These are phyloP conservation scores for Antitype chi DNA, from an alignment of 2,888 invertebrate species.

Conservation along the genomic window DNA sequence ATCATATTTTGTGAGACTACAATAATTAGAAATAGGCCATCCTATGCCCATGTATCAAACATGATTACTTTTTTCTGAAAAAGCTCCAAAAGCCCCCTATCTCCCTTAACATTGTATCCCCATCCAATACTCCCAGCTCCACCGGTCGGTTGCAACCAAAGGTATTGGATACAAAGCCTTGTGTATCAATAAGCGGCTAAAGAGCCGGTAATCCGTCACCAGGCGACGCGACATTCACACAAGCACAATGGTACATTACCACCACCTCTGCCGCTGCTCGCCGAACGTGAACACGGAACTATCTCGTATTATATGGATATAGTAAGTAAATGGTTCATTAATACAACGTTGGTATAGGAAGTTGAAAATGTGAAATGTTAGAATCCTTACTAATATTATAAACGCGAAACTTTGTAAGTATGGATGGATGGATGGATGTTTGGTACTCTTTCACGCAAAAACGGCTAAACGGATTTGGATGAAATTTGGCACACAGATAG, in stretches of 20 bases:
- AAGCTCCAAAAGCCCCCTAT: background rate
- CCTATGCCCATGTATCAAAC: background rate
- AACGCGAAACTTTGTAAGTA: too few species aligned
- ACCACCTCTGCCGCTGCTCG: slow-evolving; percentile 7
- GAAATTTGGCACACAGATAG: too few species aligned
- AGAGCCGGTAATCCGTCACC: slow-evolving; percentile 85
- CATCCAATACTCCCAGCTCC: slow-evolving; percentile 50
- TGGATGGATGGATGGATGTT: too few species aligned
- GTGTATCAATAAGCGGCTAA: slow-evolving; percentile 82
- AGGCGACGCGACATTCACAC: slow-evolving; percentile 73
- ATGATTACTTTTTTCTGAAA: background rate
- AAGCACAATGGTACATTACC: slow-evolving; percentile 79
- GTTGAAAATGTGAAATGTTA: background rate
- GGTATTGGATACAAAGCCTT: slow-evolving; percentile 71
- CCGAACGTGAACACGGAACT: slow-evolving; percentile 22
- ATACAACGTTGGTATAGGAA: too few species aligned
- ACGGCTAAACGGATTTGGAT: too few species aligned
- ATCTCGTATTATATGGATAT: background rate
- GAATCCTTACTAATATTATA: too few species aligned
- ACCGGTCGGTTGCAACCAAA: slow-evolving; percentile 71
- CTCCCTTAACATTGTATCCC: background rate
- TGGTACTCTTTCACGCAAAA: too few species aligned
- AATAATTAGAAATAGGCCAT: background rate
- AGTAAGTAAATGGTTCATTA: background rate
- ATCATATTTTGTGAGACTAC: background rate